Conservation (phyloP, 1,140 invertebrate genomes). For the Scaptomyza graminum region DNA sequence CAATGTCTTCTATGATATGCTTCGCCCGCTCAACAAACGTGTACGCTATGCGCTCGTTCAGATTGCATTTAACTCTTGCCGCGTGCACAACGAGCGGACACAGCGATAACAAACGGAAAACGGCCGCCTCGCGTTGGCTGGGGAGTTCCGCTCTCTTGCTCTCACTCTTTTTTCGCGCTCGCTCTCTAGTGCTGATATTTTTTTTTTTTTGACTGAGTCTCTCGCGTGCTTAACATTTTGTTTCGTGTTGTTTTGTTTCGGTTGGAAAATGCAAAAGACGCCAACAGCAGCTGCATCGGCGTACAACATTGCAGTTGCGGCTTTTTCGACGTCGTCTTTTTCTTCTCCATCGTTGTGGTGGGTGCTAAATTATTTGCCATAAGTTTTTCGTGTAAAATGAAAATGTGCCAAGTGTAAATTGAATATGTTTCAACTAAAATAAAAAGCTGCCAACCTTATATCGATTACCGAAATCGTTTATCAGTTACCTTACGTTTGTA, state of each 20-base stretch:
- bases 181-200: slow-evolving; percentile 12
- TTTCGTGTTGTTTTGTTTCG: slow-evolving; percentile 34
- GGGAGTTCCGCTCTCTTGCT: slow-evolving; percentile 45
- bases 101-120: slow-evolving; percentile 60
- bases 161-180: slow-evolving; percentile 43
- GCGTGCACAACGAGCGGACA: slow-evolving; percentile 66
- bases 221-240: slow-evolving; percentile 36
- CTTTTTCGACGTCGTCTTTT: slow-evolving; percentile 15
- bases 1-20: slow-evolving; percentile 39
- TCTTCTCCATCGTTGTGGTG: slow-evolving; percentile 37
- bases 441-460: slow-evolving; percentile 20
- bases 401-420: slow-evolving; percentile 46
- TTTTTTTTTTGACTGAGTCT: slow-evolving; percentile 17
- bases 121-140: slow-evolving; percentile 47
- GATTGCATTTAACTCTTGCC: slow-evolving; percentile 82
- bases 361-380: slow-evolving; percentile 51
- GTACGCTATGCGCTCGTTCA: slow-evolving; percentile 53
- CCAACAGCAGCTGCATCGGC: slow-evolving; percentile 38
- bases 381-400: slow-evolving; percentile 26
- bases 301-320: slow-evolving; percentile 29
- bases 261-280: slow-evolving; percentile 51
- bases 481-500: slow-evolving; percentile 30
- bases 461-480: slow-evolving; percentile 26
- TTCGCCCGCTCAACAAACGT: slow-evolving; percentile 32
- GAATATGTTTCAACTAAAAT: slow-evolving; percentile 14